A percentile compares a stretch with the other conserved stretches of the same genome.
phyloP scores from a whole-genome alignment of 2,888 invertebrate genomes.

The Empis livida region DNA sequence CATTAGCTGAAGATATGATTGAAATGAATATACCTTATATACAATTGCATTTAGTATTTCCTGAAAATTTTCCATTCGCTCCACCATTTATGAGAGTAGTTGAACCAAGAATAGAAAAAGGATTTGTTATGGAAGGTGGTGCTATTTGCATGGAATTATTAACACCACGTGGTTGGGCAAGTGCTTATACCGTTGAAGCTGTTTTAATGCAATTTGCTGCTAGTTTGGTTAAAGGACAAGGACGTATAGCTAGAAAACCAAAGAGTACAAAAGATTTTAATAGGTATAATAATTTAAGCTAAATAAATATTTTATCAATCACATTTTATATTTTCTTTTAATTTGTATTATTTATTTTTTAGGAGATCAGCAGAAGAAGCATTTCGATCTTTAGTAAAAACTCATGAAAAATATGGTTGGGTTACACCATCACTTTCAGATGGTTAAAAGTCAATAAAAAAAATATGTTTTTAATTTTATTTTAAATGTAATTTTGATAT shows the following conservation, averaged over 20 bases:
- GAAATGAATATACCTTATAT: conserved; percentile 63
- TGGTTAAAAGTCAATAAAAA: conserved; percentile 46
- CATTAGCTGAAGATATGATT: conserved; percentile 66
- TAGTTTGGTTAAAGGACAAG: conserved; percentile 77
- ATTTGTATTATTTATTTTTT: conserved; percentile 9
- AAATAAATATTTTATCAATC: neutral
- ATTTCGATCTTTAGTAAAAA: conserved; percentile 74
- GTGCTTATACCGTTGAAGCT: conserved; percentile 76
- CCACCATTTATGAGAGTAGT: conserved; percentile 77
- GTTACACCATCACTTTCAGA: conserved; percentile 77
- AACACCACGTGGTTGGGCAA: conserved; percentile 79
- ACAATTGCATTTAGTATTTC: conserved; percentile 67
- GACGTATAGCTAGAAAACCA: conserved; percentile 64
- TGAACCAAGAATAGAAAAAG: conserved; percentile 67
- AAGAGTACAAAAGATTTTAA: conserved; percentile 68
- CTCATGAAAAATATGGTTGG: conserved; percentile 86
- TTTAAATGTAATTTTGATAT: no score
- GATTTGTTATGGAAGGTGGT: conserved; percentile 83
- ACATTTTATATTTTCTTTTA: conserved; percentile 1
- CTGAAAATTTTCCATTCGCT: conserved; percentile 79
- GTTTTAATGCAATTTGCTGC: conserved; percentile 83
- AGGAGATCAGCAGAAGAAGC: conserved; percentile 75
- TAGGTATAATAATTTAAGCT: conserved; percentile 23
- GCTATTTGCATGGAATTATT: conserved; percentile 82
- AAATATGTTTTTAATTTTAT: neutral